Base-by-base conservation (phyloP, 2,797 vertebrate species). In the Gastrophryne carolinensis region DNA sequence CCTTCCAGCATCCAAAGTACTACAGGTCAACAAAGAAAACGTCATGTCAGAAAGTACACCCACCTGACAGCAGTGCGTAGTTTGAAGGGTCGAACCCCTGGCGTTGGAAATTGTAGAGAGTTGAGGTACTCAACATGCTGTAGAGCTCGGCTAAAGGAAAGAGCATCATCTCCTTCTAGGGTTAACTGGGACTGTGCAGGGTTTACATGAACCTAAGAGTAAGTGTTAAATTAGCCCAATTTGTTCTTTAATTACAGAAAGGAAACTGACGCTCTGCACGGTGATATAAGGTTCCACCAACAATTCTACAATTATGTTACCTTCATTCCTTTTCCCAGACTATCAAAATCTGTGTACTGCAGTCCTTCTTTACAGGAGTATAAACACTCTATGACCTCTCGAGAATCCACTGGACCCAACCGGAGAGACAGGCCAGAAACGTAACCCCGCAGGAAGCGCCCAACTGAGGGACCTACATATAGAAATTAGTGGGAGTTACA, bases 261-360 rank as follows among this genome's bases (percentile, higher is more conserved):
- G 6, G 15, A 26, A 3, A 64, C 1, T 29, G 1, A 13, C 3
- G 19, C 5, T 19, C 24, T 32, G 50, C 30, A 10, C 24, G 17
- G 17, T 1, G 29, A 24, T 32, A 17, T 3, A 1, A 27, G 8
- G 39, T n/a, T 10, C 15, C 37, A 61, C 24, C 15, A 52, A 71
- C 73, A 29, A 11, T 12, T 53, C 26, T 7, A 32, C 35, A 61
- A 13, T 3, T n/a, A 17, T 73, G 49, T 83, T 91, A 98, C 97
- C 97, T 99, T 99, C 97, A 99, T 99, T 85, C 97, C 97, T 79
- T 97, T 98, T 80, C 96, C 97, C 84, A 99, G 89, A 79, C 95
- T 98, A 91, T 99, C 97, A 84, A 99, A 93, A 90, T 98, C 96
- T 81, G 96, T 96, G 61, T 98, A 99, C 89, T 99, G 97, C 83